phyloP scores from a whole-genome alignment of 2,113 vertebrate species.

The Elaphurus davidianus region DNA sequence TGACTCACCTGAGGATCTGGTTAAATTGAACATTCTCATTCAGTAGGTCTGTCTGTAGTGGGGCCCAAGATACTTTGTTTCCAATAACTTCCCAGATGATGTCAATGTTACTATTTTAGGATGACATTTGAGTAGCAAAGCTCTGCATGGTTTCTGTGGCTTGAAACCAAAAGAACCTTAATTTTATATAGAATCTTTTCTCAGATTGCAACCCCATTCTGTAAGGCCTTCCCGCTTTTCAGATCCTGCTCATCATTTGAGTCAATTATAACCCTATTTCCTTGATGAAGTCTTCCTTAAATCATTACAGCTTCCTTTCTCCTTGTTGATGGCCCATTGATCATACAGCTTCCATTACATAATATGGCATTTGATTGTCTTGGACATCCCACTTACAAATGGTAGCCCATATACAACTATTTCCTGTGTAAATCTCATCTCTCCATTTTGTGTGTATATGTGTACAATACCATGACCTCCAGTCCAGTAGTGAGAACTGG shows the following conservation, averaged over 20 bases:
- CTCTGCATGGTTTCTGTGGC: background rate
- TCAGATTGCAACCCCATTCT: background rate
- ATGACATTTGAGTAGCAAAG: background rate
- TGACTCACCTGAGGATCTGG: background rate
- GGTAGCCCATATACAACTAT: background rate
- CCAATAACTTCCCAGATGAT: background rate
- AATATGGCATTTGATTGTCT: background rate
- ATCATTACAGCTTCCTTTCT: background rate
- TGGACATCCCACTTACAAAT: background rate
- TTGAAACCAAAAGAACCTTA: background rate
- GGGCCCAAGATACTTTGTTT: background rate
- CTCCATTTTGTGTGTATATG: background rate
- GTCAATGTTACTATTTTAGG: background rate
- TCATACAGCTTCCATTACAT: background rate
- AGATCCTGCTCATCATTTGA: background rate
- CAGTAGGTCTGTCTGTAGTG: background rate
- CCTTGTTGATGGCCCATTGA: background rate
- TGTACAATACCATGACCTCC: background rate
- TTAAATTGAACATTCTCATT: constrained; percentile 5
- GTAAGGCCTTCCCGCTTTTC: background rate
- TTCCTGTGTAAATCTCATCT: background rate
- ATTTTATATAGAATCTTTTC: background rate
- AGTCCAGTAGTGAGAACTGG: background rate
- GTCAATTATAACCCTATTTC: background rate
- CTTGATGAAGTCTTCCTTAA: constrained; percentile 1